phyloP scores from a whole-genome alignment of 2,113 vertebrate species.

The Solenodon paradoxus region DNA sequence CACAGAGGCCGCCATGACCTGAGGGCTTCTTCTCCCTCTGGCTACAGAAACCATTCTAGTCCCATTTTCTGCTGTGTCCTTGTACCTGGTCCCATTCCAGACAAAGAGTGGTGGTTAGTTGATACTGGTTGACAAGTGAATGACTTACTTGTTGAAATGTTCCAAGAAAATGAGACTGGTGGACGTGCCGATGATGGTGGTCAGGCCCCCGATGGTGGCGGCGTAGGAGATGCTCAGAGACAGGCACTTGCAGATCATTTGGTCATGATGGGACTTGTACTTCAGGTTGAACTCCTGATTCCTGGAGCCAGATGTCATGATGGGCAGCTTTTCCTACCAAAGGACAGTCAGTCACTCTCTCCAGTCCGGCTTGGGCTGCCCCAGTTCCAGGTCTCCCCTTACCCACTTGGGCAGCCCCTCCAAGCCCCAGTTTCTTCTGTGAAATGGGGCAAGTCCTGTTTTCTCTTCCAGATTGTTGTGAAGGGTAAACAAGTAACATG shows the following conservation, averaged over 20 bases:
- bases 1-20: background rate
- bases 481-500: background rate
- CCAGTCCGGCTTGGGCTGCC: background rate
- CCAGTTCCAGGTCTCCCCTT: background rate
- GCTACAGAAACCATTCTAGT: background rate
- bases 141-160: slow-evolving; percentile 95
- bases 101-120: background rate
- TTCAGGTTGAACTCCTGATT: slow-evolving; percentile 84
- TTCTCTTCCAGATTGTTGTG: background rate
- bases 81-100: background rate
- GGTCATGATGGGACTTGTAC: slow-evolving; percentile 93
- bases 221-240: slow-evolving; percentile 96
- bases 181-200: slow-evolving; percentile 97
- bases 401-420: background rate
- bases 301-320: slow-evolving; percentile 80
- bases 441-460: background rate
- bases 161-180: slow-evolving; percentile 99
- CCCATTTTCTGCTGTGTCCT: background rate
- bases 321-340: slow-evolving; percentile 81
- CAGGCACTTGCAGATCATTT: slow-evolving; percentile 98
- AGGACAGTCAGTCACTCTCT: background rate
- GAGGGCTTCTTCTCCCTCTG: background rate
- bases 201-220: slow-evolving; percentile 95
- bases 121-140: accelerated
- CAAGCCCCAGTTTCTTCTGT: background rate